Conservation (phyloP, 2,113 vertebrate genomes). For the Piliocolobus tephrosceles region DNA sequence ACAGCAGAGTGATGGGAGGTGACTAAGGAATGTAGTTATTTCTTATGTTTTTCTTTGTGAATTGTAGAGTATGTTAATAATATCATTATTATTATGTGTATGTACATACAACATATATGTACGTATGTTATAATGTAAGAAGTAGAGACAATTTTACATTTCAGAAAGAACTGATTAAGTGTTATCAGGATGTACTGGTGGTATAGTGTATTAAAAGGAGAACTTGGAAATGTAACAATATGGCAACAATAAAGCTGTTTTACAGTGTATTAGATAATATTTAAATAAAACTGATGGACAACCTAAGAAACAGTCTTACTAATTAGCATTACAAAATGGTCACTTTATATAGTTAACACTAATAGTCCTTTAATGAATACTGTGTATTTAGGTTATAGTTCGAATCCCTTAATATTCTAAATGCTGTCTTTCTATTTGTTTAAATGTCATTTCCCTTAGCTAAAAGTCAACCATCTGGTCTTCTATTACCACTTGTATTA, state of each 20-base stretch:
- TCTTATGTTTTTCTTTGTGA: neutral
- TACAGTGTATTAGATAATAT: constrained; percentile 6
- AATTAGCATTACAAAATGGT: constrained; percentile 66
- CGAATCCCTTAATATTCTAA: constrained; percentile 66
- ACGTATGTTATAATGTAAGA: neutral
- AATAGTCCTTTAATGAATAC: constrained; percentile 56
- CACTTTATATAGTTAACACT: constrained; percentile 51
- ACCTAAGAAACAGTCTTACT: constrained; percentile 32
- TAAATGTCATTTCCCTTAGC: constrained; percentile 85
- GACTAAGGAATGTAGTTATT: neutral
- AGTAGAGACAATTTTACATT: constrained; percentile 10
- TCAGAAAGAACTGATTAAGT: constrained; percentile 24
- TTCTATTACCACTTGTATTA: constrained; percentile 78
- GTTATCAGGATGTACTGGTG: neutral
- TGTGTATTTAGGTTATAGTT: constrained; percentile 73
- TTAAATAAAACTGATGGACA: constrained; percentile 39
- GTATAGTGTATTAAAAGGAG: constrained; percentile 3
- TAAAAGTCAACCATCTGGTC: constrained; percentile 86
- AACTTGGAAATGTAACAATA: neutral
- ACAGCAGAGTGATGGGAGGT: neutral
- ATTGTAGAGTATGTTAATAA: constrained; percentile 8
- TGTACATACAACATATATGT: too few species aligned
- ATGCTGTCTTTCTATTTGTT: constrained; percentile 82
- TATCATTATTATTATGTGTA: neutral
- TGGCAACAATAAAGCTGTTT: constrained; percentile 39